phyloP scores from a whole-genome alignment of 2,113 vertebrate genomes.

The Natator depressus region DNA sequence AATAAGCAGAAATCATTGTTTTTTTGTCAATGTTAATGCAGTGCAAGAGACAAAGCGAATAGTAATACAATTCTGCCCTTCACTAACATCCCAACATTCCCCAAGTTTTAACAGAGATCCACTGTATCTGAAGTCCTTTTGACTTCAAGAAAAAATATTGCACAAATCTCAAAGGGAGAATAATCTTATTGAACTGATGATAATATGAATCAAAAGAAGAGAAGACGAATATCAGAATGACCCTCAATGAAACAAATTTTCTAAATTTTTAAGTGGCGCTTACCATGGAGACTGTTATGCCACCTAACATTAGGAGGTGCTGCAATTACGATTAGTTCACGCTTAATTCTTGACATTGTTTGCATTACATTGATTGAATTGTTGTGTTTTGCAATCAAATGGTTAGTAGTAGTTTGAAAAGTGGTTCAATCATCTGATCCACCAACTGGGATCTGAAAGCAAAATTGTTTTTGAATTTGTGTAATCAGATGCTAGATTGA shows the following conservation, averaged over 20 bases:
- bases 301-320: not conserved
- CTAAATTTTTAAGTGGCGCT: not conserved
- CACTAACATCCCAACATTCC: no score
- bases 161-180: no score
- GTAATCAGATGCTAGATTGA: not conserved
- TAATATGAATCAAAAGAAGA: no score
- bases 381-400: rapidly evolving
- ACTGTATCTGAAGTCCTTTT: no score
- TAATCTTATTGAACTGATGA: no score
- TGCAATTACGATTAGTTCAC: not conserved
- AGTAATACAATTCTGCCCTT: no score
- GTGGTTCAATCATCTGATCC: rapidly evolving
- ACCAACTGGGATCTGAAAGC: rapidly evolving
- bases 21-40: no score
- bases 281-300: not conserved
- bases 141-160: no score
- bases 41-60: no score
- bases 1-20: no score
- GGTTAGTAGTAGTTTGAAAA: not conserved
- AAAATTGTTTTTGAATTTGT: not conserved
- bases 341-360: rapidly evolving
- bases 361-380: not conserved
- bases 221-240: no score
- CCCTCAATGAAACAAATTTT: not conserved
- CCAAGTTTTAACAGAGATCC: no score